These are phyloP conservation scores for Mastomys coucha DNA, from an alignment of 2,113 vertebrate genomes.

Conservation along the genomic window DNA sequence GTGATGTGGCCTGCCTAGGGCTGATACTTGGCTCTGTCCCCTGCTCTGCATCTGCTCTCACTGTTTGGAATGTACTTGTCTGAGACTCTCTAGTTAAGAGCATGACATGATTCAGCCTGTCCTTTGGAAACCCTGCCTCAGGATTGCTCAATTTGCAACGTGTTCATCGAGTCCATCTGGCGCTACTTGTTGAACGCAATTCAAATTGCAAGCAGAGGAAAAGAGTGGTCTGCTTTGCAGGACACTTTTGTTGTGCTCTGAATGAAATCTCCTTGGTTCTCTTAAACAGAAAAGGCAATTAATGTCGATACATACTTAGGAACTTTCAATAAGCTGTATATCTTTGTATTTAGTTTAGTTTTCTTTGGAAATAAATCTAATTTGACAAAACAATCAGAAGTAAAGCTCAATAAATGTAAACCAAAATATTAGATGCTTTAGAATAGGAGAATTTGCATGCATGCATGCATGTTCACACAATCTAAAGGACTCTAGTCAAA, in stretches of 20 bases:
- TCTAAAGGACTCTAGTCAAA: neutral
- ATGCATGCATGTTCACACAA: neutral
- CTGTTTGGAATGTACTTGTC: neutral
- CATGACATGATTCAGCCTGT: neutral
- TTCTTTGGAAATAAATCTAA: neutral
- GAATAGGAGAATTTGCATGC: accelerated
- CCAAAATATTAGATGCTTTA: neutral
- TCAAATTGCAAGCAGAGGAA: neutral
- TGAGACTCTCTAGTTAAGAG: neutral
- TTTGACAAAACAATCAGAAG: neutral
- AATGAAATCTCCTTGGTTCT: neutral
- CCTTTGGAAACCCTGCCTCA: neutral
- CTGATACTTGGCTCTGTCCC: neutral
- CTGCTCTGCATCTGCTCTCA: neutral
- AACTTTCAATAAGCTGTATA: neutral
- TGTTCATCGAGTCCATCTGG: neutral
- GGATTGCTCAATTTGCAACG: neutral
- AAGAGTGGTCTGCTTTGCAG: neutral
- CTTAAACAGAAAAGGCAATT: neutral
- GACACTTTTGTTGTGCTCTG: neutral
- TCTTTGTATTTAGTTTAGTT: neutral
- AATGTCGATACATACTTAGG: neutral
- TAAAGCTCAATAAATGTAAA: conserved; percentile 37
- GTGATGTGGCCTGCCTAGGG: neutral
- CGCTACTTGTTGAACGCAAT: neutral